phyloP scores from a whole-genome alignment of 2,113 vertebrate genomes.

The Aphyosemion australe region DNA sequence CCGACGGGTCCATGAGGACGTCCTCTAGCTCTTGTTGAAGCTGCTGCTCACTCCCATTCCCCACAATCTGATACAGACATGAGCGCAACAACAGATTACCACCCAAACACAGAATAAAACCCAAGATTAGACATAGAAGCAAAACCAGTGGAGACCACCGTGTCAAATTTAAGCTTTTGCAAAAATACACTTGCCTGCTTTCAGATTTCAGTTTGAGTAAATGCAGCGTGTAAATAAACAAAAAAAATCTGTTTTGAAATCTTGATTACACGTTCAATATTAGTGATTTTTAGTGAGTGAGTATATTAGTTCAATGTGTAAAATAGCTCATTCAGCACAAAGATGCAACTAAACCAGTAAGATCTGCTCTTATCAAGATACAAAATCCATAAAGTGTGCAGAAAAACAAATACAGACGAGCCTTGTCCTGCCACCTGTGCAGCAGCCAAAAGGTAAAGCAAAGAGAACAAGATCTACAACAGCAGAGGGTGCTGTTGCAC shows the following conservation, averaged over 20 bases:
- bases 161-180: background rate
- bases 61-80: slow-evolving; percentile 86
- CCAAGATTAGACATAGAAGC: background rate
- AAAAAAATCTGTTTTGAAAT: background rate
- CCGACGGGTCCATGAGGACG: slow-evolving; percentile 94
- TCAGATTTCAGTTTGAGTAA: slow-evolving; percentile 13
- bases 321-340: slow-evolving; percentile 13
- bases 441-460: background rate
- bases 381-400: background rate
- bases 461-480: background rate
- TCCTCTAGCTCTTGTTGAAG: slow-evolving; percentile 94
- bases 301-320: slow-evolving; percentile 7
- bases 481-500: slow-evolving; percentile 38
- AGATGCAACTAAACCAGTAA: background rate
- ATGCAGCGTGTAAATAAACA: slow-evolving; percentile 1
- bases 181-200: background rate
- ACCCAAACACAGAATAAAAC: background rate
- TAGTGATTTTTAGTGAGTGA: slow-evolving; percentile 53
- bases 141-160: background rate
- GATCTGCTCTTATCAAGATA: background rate
- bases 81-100: background rate
- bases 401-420: slow-evolving; percentile 5
- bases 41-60: slow-evolving; percentile 98
- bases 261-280: slow-evolving; percentile 16
- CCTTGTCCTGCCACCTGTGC: background rate